These are phyloP conservation scores for Caenorhabditis sp. DNA, from an alignment of 2,888 invertebrate species.

Conservation along the genomic window DNA sequence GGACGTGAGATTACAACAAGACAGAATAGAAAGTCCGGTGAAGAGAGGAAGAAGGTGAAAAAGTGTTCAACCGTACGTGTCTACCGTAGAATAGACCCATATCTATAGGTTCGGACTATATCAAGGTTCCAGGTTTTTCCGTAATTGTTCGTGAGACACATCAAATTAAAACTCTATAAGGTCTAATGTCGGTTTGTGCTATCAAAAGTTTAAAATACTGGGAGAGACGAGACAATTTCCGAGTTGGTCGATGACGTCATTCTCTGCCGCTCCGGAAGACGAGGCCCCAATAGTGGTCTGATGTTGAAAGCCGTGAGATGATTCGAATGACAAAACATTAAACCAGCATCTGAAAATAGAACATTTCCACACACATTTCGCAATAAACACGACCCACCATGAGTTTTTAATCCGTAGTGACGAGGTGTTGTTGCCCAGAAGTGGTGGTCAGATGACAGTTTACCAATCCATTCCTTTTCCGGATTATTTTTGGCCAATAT, in stretches of 20 bases:
- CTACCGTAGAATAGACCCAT: conserved; percentile 64
- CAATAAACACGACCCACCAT: not conserved
- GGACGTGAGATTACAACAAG: conserved; percentile 38
- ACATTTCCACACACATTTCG: not conserved
- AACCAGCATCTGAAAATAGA: conserved; percentile 35
- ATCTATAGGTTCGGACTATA: conserved; percentile 57
- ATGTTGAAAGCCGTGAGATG: conserved; percentile 36
- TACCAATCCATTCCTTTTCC: conserved; percentile 24
- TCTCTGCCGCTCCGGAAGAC: conserved; percentile 5
- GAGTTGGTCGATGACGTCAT: conserved; percentile 4
- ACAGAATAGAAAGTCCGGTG: conserved; percentile 49
- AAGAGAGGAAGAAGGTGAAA: conserved; percentile 22
- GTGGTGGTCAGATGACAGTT: conserved; percentile 10
- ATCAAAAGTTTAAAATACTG: conserved; percentile 2
- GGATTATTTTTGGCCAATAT: conserved; percentile 41
- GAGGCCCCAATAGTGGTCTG: conserved; percentile 3
- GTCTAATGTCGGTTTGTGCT: conserved; percentile 36
- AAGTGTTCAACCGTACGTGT: conserved; percentile 55
- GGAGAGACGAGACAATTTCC: too few species aligned
- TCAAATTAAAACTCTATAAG: conserved; percentile 31
- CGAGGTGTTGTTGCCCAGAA: conserved; percentile 8
- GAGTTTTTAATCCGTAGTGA: conserved; percentile 16
- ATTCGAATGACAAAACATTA: conserved; percentile 21
- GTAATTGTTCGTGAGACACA: conserved; percentile 51
- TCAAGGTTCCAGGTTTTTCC: conserved; percentile 32